Percentiles rank a stretch among this genome's conserved stretches.
These are phyloP conservation scores for Strix aluco DNA, from an alignment of 2,113 vertebrate species.

Conservation along the genomic window DNA sequence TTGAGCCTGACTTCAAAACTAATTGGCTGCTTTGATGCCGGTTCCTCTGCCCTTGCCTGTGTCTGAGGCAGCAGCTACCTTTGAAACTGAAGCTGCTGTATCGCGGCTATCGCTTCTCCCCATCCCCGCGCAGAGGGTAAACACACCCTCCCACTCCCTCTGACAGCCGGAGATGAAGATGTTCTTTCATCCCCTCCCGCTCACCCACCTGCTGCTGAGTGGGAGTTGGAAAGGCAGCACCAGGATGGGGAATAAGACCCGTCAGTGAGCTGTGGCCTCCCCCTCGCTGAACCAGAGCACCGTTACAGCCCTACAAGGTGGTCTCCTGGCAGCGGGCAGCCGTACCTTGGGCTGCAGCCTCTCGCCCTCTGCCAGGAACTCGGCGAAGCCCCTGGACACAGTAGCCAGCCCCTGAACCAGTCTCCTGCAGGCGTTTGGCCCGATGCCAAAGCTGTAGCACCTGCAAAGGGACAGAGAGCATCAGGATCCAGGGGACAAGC, in stretches of 20 bases:
- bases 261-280: not conserved
- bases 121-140: not conserved
- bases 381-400: slow-evolving; percentile 86
- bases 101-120: not conserved
- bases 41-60: not conserved
- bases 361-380: slow-evolving; percentile 88
- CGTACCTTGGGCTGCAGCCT: slow-evolving; percentile 91
- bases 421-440: slow-evolving; percentile 84
- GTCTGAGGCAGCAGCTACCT: not conserved
- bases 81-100: not conserved
- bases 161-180: not conserved
- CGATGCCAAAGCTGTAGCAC: slow-evolving; percentile 93
- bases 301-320: accelerated
- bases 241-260: not conserved
- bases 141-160: not conserved
- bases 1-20: slow-evolving; percentile 34
- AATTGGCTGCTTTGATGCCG: slow-evolving; percentile 47
- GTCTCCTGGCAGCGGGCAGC: accelerated
- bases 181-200: not conserved
- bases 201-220: not conserved
- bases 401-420: slow-evolving; percentile 85
- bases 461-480: slow-evolving; percentile 62
- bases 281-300: not conserved
- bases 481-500: not conserved
- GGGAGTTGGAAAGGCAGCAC: not conserved